A percentile compares a stretch with the other conserved stretches of the same genome.
phyloP scores from a whole-genome alignment of 2,797 vertebrate species.

The Peromyscus aztecus region DNA sequence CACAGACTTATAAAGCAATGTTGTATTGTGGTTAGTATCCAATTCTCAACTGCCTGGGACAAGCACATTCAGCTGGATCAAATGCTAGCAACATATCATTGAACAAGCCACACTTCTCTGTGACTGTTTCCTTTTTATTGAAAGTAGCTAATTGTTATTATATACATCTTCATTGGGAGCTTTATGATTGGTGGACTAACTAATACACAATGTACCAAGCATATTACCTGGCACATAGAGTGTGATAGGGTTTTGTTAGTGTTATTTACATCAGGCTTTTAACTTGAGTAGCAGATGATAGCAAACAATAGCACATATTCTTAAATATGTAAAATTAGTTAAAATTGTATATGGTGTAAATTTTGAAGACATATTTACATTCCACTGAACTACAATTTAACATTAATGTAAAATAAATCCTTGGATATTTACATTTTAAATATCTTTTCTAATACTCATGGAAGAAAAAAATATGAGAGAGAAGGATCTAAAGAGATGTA shows the following conservation, averaged over 20 bases:
- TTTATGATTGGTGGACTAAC: not conserved
- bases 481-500: not conserved
- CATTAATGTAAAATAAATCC: not conserved
- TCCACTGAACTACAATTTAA: not conserved
- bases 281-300: not conserved
- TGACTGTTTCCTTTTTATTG: not conserved
- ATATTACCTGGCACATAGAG: not conserved
- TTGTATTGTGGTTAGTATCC: not conserved
- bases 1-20: not conserved
- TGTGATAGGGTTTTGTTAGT: not conserved
- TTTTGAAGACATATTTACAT: not conserved
- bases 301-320: not conserved
- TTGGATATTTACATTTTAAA: not conserved
- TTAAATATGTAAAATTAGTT: not conserved
- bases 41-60: not conserved
- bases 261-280: not conserved
- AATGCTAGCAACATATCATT: not conserved
- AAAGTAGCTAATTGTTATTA: not conserved
- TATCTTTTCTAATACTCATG: not conserved
- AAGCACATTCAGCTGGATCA: not conserved
- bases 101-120: not conserved
- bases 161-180: not conserved
- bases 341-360: not conserved
- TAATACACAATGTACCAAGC: not conserved
- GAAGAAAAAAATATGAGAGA: not conserved